A percentile compares a stretch with the other conserved stretches of the same genome.
These are phyloP conservation scores for Maniola hyperantus DNA, from an alignment of 2,888 invertebrate genomes.

Conservation along the genomic window DNA sequence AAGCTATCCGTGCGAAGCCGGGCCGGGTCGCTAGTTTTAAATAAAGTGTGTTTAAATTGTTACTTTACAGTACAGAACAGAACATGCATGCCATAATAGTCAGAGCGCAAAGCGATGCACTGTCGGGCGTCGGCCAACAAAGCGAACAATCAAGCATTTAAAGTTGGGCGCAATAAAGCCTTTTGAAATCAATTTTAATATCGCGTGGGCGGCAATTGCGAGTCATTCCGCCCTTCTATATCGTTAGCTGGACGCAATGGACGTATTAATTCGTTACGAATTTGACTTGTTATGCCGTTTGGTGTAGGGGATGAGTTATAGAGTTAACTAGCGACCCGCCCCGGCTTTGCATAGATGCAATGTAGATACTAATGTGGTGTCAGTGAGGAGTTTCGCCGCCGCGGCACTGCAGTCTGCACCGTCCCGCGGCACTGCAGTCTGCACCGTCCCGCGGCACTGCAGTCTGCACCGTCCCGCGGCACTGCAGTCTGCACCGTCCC, in stretches of 20 bases:
- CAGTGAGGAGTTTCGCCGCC: no score
- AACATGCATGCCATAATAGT: conserved; percentile 17
- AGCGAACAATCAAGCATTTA: conserved; percentile 44
- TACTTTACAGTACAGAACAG: background rate
- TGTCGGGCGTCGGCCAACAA: conserved; percentile 27
- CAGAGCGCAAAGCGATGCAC: conserved; percentile 28
- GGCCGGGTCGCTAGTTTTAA: no score
- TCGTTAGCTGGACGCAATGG: conserved; percentile 39
- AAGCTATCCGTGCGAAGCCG: no score
- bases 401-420: no score
- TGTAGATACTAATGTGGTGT: no score
- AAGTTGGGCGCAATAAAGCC: conserved; percentile 45
- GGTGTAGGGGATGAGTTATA: conserved; percentile 25
- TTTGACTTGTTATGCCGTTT: conserved; percentile 29
- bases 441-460: no score
- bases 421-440: no score
- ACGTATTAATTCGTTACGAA: conserved; percentile 40
- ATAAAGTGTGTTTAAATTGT: no score
- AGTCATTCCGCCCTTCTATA: conserved; percentile 42
- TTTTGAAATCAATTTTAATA: conserved; percentile 49
- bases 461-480: no score
- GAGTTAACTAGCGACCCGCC: no score
- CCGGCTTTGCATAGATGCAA: no score
- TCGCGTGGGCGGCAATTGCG: conserved; percentile 38
- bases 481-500: no score